A percentile compares a stretch with the other conserved stretches of the same genome.
These are phyloP conservation scores for Drosophila quinaria DNA, from an alignment of 2,888 invertebrate species.

Conservation along the genomic window DNA sequence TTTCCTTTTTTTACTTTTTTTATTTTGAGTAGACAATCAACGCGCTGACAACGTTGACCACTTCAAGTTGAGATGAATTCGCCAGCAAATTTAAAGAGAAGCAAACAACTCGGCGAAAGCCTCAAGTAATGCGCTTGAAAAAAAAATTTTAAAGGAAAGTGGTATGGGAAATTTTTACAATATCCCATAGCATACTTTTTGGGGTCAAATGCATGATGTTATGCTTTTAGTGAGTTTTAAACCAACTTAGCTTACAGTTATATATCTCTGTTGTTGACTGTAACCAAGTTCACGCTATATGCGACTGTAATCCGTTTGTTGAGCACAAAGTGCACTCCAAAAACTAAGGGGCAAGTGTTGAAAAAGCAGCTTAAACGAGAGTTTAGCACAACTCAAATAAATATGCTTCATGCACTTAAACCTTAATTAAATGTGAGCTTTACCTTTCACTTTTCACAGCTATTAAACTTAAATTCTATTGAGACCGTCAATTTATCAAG, in stretches of 20 bases:
- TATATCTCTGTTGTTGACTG: neutral
- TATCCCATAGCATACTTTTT: slow-evolving; percentile 49
- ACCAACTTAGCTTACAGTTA: slow-evolving; percentile 47
- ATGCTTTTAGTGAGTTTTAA: slow-evolving; percentile 45
- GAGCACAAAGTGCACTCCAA: slow-evolving; percentile 28
- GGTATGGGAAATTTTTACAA: slow-evolving; percentile 1
- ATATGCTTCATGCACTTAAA: slow-evolving; percentile 12
- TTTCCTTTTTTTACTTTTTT: slow-evolving; percentile 23
- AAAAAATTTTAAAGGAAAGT: neutral
- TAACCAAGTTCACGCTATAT: slow-evolving; percentile 9
- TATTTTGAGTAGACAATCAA: slow-evolving; percentile 43
- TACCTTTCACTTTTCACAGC: slow-evolving; percentile 19
- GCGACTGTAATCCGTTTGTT: slow-evolving; percentile 29
- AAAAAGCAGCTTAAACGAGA: slow-evolving; percentile 45
- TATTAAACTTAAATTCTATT: slow-evolving; percentile 23
- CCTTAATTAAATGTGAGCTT: slow-evolving; percentile 32
- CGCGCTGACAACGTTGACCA: slow-evolving; percentile 47
- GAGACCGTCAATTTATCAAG: slow-evolving; percentile 6
- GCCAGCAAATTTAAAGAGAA: slow-evolving; percentile 18
- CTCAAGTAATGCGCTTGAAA: slow-evolving; percentile 33
- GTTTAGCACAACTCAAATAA: slow-evolving; percentile 33
- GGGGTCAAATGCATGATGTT: slow-evolving; percentile 20
- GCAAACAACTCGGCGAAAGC: slow-evolving; percentile 14
- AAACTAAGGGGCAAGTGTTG: neutral
- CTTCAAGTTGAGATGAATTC: slow-evolving; percentile 48